Base-by-base conservation (phyloP, 2,113 vertebrate species). In the Gallinago jamesoni region DNA sequence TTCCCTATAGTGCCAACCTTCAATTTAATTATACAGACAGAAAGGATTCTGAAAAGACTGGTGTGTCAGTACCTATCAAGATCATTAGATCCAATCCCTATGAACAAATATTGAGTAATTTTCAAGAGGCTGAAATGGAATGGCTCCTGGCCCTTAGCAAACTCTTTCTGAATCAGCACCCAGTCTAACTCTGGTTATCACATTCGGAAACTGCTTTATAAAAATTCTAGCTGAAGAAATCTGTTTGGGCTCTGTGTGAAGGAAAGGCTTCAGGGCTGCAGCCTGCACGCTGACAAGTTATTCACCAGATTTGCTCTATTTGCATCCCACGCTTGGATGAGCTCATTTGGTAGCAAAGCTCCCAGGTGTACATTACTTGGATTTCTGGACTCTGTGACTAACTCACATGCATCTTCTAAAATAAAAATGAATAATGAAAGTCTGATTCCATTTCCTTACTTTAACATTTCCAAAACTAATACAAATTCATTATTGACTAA, bases 11-110 rank as follows among this genome's bases (percentile, higher is more conserved):
- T 93, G 85, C 60, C 91, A 97, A 39, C 21, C 89, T 97, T 97
- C 94, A 96, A 85, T 97, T 97, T 96, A 97, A 95, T 97, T 97
- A 89, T 82, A 96, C 96, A 97, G 90, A 56, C 47, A 96, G 35
- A 86, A 87, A 94, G 76, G 41, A 94, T 91, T 80, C 69, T 76
- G 53, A 94, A 96, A 96, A 97, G 87, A 94, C 53, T 87, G 84
- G 95, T 88, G 87, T 87, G 93, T 84, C 93, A 97, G 84, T 77
- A 96, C 92, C 41, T 82, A 96, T 89, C 70, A 97, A 96, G 81
- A 92, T 75, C 93, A 95, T 96, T 97, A 90, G 88, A 97, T 41
- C 31, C 45, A 92, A 92, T 93, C 57, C 35, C 23, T 80, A 84
- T 66, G 85, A 95, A 96, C 14, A 96, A 97, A 84, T 50, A 35